A percentile compares a stretch with the other conserved stretches of the same genome.
Evolutionary conservation across 2,888 invertebrate species (phyloP).

Genomic region (Malthinus flaveolus): DNA sequence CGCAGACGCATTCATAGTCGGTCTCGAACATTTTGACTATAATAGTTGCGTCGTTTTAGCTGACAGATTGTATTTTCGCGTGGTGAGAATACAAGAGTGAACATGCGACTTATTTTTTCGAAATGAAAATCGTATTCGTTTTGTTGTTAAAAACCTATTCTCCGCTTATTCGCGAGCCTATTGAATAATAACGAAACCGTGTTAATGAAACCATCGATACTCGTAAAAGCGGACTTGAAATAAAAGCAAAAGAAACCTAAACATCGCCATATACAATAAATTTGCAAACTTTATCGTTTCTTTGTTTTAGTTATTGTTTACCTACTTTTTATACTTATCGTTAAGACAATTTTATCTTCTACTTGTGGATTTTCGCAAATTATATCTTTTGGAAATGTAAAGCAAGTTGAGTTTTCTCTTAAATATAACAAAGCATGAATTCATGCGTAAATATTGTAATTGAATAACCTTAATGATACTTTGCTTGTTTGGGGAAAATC

Average conservation of each 20-base stretch:
- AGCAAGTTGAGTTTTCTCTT: conserved; percentile 14
- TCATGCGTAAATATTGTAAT: conserved; percentile 22
- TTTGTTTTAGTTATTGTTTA: too few relatives aligned
- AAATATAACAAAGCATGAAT: conserved; percentile 17
- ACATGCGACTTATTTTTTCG: conserved; percentile 43
- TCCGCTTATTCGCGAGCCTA: too few relatives aligned
- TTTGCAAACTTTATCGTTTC: too few relatives aligned
- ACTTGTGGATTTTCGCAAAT: too few relatives aligned
- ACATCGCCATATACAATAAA: too few relatives aligned
- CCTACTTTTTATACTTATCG: too few relatives aligned
- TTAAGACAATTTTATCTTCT: too few relatives aligned
- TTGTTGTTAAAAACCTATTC: background rate
- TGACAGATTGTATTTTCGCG: conserved; percentile 48
- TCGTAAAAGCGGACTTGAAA: too few relatives aligned
- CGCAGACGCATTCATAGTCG: conserved; percentile 40
- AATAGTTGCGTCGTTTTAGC: conserved; percentile 38
- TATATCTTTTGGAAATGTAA: conserved; percentile 1
- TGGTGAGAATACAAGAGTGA: conserved; percentile 39
- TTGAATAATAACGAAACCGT: too few relatives aligned
- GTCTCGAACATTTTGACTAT: conserved; percentile 37
- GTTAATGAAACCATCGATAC: too few relatives aligned
- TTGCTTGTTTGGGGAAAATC: conserved; percentile 18
- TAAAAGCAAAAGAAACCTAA: too few relatives aligned
- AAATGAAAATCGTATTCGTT: conserved; percentile 21
- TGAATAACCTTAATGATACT: conserved; percentile 24